Conservation (phyloP, 1,140 invertebrate genomes). For the Drosophila nebulosa region DNA sequence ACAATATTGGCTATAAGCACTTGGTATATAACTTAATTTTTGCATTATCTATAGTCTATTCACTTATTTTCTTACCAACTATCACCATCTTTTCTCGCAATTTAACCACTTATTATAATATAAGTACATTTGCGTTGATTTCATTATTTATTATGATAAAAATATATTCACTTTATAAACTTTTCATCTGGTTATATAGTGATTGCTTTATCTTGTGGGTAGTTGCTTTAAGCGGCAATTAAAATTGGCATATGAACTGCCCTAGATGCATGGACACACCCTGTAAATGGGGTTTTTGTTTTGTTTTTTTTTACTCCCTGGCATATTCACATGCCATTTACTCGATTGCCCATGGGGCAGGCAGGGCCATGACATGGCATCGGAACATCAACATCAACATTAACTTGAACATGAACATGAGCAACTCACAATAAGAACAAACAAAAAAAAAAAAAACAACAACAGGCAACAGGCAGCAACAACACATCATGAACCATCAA, state of each 20-base stretch:
- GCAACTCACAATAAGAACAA: background rate
- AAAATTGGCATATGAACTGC: background rate
- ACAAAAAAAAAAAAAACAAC: background rate
- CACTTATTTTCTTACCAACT: too few species aligned
- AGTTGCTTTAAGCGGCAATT: too few species aligned
- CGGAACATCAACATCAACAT: background rate
- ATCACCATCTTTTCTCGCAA: too few species aligned
- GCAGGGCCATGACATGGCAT: background rate
- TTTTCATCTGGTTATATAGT: too few species aligned
- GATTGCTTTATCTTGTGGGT: too few species aligned
- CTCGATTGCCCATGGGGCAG: background rate
- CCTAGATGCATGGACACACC: background rate
- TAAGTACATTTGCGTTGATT: too few species aligned
- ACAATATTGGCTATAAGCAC: too few species aligned
- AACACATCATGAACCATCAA: background rate
- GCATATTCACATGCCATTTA: conserved; percentile 5
- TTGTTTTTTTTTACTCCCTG: background rate
- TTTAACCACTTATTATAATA: too few species aligned
- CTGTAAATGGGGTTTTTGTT: conserved; percentile 9
- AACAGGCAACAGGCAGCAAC: background rate
- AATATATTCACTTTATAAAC: too few species aligned
- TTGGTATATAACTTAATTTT: too few species aligned
- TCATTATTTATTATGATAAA: too few species aligned
- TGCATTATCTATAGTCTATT: too few species aligned
- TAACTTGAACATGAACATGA: background rate